Evolutionary conservation across 1,140 invertebrate genomes (phyloP).

Genomic region (Acromyrmex heyeri): DNA sequence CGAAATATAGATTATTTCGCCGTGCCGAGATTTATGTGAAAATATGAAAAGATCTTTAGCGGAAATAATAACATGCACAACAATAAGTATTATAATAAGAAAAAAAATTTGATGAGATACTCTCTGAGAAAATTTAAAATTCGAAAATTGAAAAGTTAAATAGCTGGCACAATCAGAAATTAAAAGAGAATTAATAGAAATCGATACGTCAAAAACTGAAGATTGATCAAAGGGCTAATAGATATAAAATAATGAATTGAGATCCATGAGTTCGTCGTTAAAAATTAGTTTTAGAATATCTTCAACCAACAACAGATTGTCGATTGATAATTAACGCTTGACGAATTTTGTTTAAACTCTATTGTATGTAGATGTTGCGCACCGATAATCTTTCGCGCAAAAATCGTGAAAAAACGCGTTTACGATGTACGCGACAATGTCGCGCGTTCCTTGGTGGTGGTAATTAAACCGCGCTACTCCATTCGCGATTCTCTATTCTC

Average conservation of each 20-base stretch:
- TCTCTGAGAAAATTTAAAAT: background rate
- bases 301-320: background rate
- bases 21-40: background rate
- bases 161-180: background rate
- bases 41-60: background rate
- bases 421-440: background rate
- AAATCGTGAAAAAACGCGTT: background rate
- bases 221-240: too few species aligned
- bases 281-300: too few species aligned
- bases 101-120: background rate
- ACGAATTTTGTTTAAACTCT: background rate
- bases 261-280: too few species aligned
- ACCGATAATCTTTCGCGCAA: background rate
- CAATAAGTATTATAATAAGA: background rate
- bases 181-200: background rate
- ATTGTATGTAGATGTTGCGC: background rate
- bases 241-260: too few species aligned
- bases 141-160: background rate
- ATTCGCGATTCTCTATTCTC: constrained; percentile 44
- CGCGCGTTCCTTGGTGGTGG: background rate
- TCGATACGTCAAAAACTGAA: background rate
- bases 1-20: background rate
- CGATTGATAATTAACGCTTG: background rate
- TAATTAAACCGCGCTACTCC: constrained; percentile 41
- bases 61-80: background rate